A percentile compares a stretch with the other conserved stretches of the same genome.
Conservation (phyloP, 2,113 vertebrate species). For the Pithys albifrons region DNA sequence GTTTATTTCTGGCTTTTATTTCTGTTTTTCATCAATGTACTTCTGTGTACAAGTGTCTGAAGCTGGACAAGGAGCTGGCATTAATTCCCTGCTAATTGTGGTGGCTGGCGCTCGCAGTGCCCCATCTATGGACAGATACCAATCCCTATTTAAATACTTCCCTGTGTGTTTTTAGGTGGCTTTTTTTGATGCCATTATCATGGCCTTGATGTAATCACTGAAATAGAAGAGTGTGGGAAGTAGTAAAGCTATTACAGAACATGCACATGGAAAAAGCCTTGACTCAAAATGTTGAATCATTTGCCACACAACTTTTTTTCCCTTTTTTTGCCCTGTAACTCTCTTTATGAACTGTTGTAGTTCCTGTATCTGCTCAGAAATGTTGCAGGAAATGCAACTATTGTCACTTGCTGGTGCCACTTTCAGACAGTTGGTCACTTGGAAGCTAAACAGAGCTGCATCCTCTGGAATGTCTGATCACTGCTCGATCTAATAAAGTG, state of each 20-base stretch:
- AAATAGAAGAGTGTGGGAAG: constrained; percentile 69
- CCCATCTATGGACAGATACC: neutral
- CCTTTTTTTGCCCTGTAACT: neutral
- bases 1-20: neutral
- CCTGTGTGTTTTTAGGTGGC: constrained; percentile 21
- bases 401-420: neutral
- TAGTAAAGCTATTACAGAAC: constrained; percentile 65
- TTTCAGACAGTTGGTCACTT: neutral
- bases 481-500: neutral
- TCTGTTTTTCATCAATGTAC: neutral
- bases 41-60: neutral
- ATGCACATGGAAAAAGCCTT: constrained; percentile 57
- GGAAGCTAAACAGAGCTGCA: neutral
- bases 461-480: neutral
- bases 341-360: neutral
- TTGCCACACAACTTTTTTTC: neutral
- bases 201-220: constrained; percentile 66
- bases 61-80: neutral
- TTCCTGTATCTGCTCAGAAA: neutral
- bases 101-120: neutral
- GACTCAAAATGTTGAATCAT: constrained; percentile 66
- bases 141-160: neutral
- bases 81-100: neutral
- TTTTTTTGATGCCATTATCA: constrained; percentile 60
- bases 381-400: neutral